Evolutionary conservation across 2,113 vertebrate genomes (phyloP), one percentile per base, ranked within the genome.

Genomic region (Phycodurus eques): DNA sequence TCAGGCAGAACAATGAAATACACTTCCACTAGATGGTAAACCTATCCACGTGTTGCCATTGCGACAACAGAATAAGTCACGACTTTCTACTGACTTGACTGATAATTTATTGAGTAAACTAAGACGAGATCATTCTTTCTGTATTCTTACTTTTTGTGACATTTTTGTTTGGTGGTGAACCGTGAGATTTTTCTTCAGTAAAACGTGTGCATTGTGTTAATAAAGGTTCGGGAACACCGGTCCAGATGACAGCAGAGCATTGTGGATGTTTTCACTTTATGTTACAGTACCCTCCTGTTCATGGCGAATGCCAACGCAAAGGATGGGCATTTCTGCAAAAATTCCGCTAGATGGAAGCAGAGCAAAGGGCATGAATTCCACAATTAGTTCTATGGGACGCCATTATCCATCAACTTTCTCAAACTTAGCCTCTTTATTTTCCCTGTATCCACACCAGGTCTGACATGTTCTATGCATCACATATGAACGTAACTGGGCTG

Each of bases 361-460:
- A 90, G 76, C 80, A 88, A 82, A 54, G 54, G 8, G 7, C 63
- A 89, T 85, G 8, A 70, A 2, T 2, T 19, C 5, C 2, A 8
- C 14, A 0, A 31, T 44, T 8, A 19, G 7, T 0, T 6, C 5
- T 60, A 12, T 7, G 3, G 12, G n/a, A 3, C 12, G 12, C 27
- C 27, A 15, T 13, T 9, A 12, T 59, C 2, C 27, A 27, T 33
- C 31, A 61, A 61, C 31, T 4, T 53, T 59, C 61, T 27, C 8
- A 35, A 13, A 43, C 35, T 59, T 20, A 56, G n/a, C 61, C 20
- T 56, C 10, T 46, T 59, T 71, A 53, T 44, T 6, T 20, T 59
- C 27, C 66, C 60, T 15, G 47, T 47, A 44, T 20, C 63, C 77
- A 68, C 59, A 72, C 7, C 39, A 10, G 8, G 44, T 44, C 35